Conservation (phyloP, 1,140 invertebrate genomes). For the Nomia melanderi region DNA sequence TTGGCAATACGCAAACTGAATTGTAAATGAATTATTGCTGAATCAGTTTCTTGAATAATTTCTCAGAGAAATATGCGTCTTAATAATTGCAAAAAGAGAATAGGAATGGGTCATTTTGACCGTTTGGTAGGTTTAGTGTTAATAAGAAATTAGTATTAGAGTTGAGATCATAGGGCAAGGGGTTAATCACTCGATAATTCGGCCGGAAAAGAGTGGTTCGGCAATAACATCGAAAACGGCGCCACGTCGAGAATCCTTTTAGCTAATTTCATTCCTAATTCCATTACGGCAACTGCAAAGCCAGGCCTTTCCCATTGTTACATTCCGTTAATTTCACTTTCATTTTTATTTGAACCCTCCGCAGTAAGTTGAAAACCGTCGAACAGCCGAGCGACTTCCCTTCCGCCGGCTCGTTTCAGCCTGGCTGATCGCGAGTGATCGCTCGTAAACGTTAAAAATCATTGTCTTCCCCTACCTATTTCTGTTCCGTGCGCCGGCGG, state of each 20-base stretch:
- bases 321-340: conserved; percentile 59
- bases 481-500: conserved; percentile 15
- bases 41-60: too few species aligned
- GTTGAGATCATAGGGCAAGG: too few species aligned
- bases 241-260: conserved; percentile 59
- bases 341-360: conserved; percentile 46
- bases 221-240: conserved; percentile 53
- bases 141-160: too few species aligned
- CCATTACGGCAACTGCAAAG: conserved; percentile 60
- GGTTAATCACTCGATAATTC: not conserved
- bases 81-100: too few species aligned
- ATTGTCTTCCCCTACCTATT: conserved; percentile 35
- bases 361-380: conserved; percentile 39
- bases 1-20: too few species aligned
- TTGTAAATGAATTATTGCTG: too few species aligned
- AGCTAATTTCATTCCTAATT: conserved; percentile 68
- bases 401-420: conserved; percentile 33
- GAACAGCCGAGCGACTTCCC: conserved; percentile 17
- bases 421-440: conserved; percentile 46
- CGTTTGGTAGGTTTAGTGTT: too few species aligned
- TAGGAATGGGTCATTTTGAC: too few species aligned
- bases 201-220: conserved; percentile 2
- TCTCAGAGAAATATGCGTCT: too few species aligned
- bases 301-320: conserved; percentile 54
- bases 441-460: conserved; percentile 66